Percentiles rank a stretch among this genome's conserved stretches.
These are phyloP conservation scores for Ennomos erosarius DNA, from an alignment of 2,888 invertebrate species.

Conservation along the genomic window DNA sequence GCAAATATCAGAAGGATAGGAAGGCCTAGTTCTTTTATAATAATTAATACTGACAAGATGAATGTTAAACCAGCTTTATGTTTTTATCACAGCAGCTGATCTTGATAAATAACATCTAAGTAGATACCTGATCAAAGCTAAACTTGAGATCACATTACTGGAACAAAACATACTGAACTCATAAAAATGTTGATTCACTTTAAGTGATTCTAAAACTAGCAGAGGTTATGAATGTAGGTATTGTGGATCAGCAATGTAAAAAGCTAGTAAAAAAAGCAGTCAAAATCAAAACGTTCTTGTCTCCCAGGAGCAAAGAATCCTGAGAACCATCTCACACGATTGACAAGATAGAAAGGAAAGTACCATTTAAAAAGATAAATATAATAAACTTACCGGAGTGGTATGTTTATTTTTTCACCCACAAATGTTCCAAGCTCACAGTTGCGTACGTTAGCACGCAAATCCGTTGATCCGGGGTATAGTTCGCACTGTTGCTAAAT, in stretches of 20 bases:
- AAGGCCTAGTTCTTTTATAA: constrained; percentile 2
- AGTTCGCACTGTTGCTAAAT: constrained; percentile 44
- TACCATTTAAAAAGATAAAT: constrained; percentile 41
- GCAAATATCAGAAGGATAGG: background rate
- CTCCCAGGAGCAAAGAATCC: constrained; percentile 40
- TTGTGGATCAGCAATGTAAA: constrained; percentile 41
- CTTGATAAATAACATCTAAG: constrained; percentile 25
- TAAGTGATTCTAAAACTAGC: constrained; percentile 42
- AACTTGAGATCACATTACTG: constrained; percentile 34
- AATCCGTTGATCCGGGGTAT: constrained; percentile 50
- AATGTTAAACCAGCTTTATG: constrained; percentile 26
- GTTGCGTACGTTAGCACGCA: constrained; percentile 67
- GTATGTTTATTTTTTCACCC: constrained; percentile 76
- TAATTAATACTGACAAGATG: constrained; percentile 15
- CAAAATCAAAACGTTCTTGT: constrained; percentile 38
- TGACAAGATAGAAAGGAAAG: constrained; percentile 50
- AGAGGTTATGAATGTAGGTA: constrained; percentile 38
- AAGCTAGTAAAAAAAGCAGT: constrained; percentile 43
- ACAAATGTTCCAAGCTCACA: constrained; percentile 66
- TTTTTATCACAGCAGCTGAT: constrained; percentile 1
- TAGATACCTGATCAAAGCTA: constrained; percentile 26
- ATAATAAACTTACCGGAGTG: constrained; percentile 76
- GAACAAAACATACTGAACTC: constrained; percentile 37
- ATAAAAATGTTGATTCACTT: constrained; percentile 57
- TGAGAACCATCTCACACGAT: constrained; percentile 39